Evolutionary conservation across 2,113 vertebrate species (phyloP).

Genomic region (Xiphorhynchus elegans): DNA sequence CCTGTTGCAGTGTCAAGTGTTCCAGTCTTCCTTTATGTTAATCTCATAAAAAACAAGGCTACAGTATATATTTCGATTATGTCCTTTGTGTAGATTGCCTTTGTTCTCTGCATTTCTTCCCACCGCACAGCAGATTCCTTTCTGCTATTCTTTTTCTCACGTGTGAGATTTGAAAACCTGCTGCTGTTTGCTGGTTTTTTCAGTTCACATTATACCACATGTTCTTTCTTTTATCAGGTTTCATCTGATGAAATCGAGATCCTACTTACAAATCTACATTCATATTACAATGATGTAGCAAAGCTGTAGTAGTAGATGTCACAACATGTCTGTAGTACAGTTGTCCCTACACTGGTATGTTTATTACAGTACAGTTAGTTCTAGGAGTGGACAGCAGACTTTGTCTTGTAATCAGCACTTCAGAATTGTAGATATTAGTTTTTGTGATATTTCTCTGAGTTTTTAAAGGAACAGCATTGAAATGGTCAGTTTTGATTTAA

Average conservation of each 20-base stretch:
- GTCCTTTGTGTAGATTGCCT: background rate
- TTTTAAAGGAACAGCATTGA: background rate
- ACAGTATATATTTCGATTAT: background rate
- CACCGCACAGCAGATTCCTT: background rate
- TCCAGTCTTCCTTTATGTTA: background rate
- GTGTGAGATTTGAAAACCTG: background rate
- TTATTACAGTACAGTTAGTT: background rate
- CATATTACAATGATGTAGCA: background rate
- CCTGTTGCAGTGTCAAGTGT: background rate
- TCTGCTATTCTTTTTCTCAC: background rate
- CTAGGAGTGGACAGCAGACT: background rate
- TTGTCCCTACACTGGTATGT: background rate
- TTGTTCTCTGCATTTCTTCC: background rate
- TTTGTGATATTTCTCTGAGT: background rate
- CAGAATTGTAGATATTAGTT: background rate
- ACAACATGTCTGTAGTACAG: background rate
- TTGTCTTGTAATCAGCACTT: background rate
- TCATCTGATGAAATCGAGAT: background rate
- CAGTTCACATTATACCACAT: background rate
- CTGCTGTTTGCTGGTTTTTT: background rate
- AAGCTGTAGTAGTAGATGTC: background rate
- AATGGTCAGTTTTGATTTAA: background rate
- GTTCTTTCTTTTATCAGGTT: background rate
- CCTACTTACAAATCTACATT: background rate
- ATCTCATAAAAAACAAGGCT: background rate